These are phyloP conservation scores for Matsumurasca onukii DNA, from an alignment of 1,140 invertebrate genomes.

Conservation along the genomic window DNA sequence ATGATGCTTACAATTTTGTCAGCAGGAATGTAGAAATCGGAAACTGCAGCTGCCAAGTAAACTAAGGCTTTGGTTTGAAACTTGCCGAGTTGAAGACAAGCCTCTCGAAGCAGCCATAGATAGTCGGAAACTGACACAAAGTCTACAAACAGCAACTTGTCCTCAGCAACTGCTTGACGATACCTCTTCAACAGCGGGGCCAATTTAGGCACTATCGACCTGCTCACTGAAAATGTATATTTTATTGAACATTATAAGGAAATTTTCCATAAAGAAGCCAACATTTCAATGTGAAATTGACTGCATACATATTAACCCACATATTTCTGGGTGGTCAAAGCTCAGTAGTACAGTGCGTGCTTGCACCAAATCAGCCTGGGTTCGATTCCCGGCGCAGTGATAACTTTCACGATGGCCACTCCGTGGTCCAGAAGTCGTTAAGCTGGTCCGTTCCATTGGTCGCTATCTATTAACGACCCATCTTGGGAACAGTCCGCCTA, in stretches of 20 bases:
- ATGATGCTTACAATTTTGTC: constrained; percentile 76
- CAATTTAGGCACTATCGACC: constrained; percentile 66
- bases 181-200: constrained; percentile 69
- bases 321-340: too few species aligned
- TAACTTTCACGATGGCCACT: too few species aligned
- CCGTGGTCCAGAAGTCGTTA: too few species aligned
- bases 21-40: constrained; percentile 96
- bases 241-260: not conserved
- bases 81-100: constrained; percentile 70
- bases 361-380: too few species aligned
- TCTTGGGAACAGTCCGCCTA: too few species aligned
- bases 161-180: constrained; percentile 62
- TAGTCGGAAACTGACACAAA: constrained; percentile 92
- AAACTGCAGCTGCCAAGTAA: constrained; percentile 96
- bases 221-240: constrained; percentile 63
- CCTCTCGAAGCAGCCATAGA: constrained; percentile 83
- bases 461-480: too few species aligned
- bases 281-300: not conserved
- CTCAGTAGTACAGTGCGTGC: too few species aligned
- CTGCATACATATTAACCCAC: too few species aligned
- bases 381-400: too few species aligned
- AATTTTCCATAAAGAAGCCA: not conserved
- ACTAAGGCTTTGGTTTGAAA: constrained; percentile 72
- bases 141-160: constrained; percentile 69
- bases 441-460: too few species aligned